Conservation (phyloP, 2,888 invertebrate genomes). For the Drosophila mimica region DNA sequence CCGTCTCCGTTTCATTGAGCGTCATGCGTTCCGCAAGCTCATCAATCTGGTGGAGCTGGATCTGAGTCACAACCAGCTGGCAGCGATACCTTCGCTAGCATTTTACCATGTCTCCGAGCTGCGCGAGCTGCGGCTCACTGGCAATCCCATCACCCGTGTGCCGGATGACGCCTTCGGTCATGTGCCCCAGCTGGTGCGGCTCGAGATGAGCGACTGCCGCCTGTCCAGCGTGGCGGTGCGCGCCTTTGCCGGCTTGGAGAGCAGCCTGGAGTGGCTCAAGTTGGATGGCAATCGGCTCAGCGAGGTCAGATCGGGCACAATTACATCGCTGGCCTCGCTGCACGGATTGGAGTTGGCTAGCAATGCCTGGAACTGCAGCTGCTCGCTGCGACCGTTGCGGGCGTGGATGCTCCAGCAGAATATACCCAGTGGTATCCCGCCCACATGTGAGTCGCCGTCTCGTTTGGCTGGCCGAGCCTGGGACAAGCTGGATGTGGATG, state of each 20-base stretch:
- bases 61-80: slow-evolving; percentile 90
- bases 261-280: slow-evolving; percentile 91
- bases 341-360: slow-evolving; percentile 91
- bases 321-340: slow-evolving; percentile 89
- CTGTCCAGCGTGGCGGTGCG: slow-evolving; percentile 89
- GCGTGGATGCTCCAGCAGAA: slow-evolving; percentile 93
- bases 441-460: slow-evolving; percentile 89
- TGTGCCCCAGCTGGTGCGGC: slow-evolving; percentile 89
- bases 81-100: slow-evolving; percentile 89
- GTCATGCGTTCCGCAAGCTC: slow-evolving; percentile 91
- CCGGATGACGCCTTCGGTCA: slow-evolving; percentile 89
- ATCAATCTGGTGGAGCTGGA: slow-evolving; percentile 93
- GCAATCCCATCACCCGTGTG: slow-evolving; percentile 90
- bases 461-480: slow-evolving; percentile 89
- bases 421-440: slow-evolving; percentile 90
- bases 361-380: slow-evolving; percentile 94
- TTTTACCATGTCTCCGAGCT: slow-evolving; percentile 91
- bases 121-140: slow-evolving; percentile 90
- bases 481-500: slow-evolving; percentile 91
- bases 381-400: slow-evolving; percentile 89
- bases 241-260: slow-evolving; percentile 90
- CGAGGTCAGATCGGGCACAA: slow-evolving; percentile 88
- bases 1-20: slow-evolving; percentile 89
- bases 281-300: slow-evolving; percentile 91
- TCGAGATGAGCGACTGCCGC: slow-evolving; percentile 91